phyloP scores from a whole-genome alignment of 2,888 invertebrate species.

The Paralinhomoeus sp. region DNA sequence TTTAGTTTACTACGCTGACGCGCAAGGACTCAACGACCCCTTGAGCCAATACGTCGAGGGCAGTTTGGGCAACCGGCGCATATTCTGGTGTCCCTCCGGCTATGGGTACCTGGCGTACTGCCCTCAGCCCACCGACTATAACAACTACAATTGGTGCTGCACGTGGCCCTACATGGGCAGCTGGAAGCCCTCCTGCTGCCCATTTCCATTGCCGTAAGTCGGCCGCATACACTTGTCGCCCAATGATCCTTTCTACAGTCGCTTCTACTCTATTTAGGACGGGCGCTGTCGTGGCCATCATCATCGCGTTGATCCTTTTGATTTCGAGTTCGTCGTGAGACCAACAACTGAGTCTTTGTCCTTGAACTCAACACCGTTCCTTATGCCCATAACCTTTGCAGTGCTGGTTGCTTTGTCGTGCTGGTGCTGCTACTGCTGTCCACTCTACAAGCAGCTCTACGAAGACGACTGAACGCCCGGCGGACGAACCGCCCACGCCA shows the following conservation, averaged over 20 bases:
- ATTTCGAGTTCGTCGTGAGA: too few relatives aligned
- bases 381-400: slow-evolving; percentile 6
- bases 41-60: slow-evolving; percentile 24
- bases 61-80: slow-evolving; percentile 20
- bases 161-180: slow-evolving; percentile 22
- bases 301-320: slow-evolving; percentile 20
- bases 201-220: slow-evolving; percentile 19
- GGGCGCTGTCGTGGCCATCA: slow-evolving; percentile 23
- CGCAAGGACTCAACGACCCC: slow-evolving; percentile 23
- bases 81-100: slow-evolving; percentile 25
- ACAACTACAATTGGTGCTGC: slow-evolving; percentile 24
- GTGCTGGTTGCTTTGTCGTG: slow-evolving; percentile 22
- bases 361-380: background rate
- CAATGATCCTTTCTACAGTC: too few relatives aligned
- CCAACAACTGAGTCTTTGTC: too few relatives aligned
- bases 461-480: background rate
- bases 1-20: slow-evolving; percentile 14
- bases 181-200: slow-evolving; percentile 25
- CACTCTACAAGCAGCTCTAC: slow-evolving; percentile 19
- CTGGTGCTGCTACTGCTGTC: slow-evolving; percentile 26
- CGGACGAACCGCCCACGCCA: too few relatives aligned
- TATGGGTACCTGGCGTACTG: slow-evolving; percentile 25
- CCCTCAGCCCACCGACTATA: slow-evolving; percentile 26
- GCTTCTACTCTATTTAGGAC: slow-evolving; percentile 6
- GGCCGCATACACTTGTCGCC: too few relatives aligned